A percentile compares a stretch with the other conserved stretches of the same genome.
Conservation (phyloP, 2,797 vertebrate genomes). For the Cetoscarus ocellatus region DNA sequence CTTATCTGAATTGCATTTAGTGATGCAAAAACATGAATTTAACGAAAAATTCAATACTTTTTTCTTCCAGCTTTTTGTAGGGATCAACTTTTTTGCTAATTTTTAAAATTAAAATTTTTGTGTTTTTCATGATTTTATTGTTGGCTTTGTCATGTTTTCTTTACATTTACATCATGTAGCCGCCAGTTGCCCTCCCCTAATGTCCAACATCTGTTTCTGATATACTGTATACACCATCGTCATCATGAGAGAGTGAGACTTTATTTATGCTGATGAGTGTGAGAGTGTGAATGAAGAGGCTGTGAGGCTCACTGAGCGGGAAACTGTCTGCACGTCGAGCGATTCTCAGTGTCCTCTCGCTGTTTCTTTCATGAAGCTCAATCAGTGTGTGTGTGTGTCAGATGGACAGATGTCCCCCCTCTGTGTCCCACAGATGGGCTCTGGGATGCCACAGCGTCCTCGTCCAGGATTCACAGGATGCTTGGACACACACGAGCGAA, state of each 20-base stretch:
- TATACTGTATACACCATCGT: not conserved
- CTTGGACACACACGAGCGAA: conserved; percentile 60
- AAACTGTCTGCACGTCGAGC: not conserved
- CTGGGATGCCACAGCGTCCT: conserved; percentile 61
- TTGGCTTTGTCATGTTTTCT: too few relatives aligned
- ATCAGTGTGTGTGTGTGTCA: conserved; percentile 23
- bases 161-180: too few relatives aligned
- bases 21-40: too few relatives aligned
- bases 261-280: conserved; percentile 40
- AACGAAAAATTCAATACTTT: too few relatives aligned
- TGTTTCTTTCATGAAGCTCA: conserved; percentile 29
- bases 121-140: too few relatives aligned
- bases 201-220: not conserved
- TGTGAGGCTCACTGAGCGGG: conserved; percentile 20
- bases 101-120: too few relatives aligned
- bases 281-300: conserved; percentile 49
- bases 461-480: conserved; percentile 72
- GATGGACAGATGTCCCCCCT: conserved; percentile 70
- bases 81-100: too few relatives aligned
- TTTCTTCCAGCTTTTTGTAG: too few relatives aligned
- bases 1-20: too few relatives aligned
- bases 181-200: too few relatives aligned
- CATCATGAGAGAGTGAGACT: conserved; percentile 3
- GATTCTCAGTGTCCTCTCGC: conserved; percentile 22
- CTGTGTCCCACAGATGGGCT: conserved; percentile 75